Evolutionary conservation across 2,888 invertebrate genomes (phyloP).

Genomic region (Agonum fuliginosum): DNA sequence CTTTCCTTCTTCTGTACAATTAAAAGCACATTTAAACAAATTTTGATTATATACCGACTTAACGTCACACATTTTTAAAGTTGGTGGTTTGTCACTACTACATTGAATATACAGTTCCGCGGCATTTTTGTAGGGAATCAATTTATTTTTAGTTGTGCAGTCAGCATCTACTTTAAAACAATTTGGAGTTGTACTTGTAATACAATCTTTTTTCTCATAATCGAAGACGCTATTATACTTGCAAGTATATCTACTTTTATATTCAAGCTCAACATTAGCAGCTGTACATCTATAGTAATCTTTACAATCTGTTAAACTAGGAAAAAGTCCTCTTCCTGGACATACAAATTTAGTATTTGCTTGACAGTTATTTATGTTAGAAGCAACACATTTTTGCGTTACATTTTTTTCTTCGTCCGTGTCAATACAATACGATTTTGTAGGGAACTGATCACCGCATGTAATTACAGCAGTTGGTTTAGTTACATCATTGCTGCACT

Average conservation of each 20-base stretch:
- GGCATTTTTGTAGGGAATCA: neutral
- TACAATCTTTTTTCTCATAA: neutral
- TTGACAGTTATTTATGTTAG: no score
- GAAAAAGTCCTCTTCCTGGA: neutral
- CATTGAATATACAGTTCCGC: neutral
- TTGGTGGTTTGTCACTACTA: neutral
- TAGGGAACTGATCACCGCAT: no score
- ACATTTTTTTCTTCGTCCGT: no score
- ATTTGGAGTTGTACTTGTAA: neutral
- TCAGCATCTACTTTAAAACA: neutral
- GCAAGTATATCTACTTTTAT: neutral
- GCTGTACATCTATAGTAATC: neutral
- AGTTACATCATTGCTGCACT: conserved; percentile 4
- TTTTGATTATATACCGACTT: neutral
- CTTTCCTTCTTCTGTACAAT: neutral
- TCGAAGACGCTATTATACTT: neutral
- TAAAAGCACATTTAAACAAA: neutral
- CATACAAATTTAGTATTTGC: neutral
- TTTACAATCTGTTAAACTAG: neutral
- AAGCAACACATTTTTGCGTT: no score
- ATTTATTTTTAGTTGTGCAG: neutral
- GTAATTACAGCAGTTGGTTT: no score
- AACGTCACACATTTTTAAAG: neutral
- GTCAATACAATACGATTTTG: no score
- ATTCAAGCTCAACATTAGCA: neutral